Base-by-base conservation (phyloP, 2,113 vertebrate species). In the Periophthalmodon schlosseri region DNA sequence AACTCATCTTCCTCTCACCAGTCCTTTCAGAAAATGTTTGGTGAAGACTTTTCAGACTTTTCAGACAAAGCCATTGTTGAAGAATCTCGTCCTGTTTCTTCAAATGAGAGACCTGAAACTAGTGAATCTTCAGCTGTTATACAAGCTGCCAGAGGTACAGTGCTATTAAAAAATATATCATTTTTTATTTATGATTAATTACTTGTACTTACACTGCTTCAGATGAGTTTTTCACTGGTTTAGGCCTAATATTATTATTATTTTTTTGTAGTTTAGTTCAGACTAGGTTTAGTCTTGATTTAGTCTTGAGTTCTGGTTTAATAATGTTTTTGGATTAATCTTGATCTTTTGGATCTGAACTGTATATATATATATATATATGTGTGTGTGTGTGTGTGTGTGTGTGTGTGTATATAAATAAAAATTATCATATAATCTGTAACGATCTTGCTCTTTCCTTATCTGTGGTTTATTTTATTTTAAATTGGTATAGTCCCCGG, bases 111-210 rank as follows among this genome's bases (percentile, higher is more conserved):
- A 84, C 86, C 90, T 20, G 75, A 79, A 73, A 76, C 34, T 3
- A 39, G 75, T 75, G 88, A 90, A 84, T 89, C 93, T 23, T 79
- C 86, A 49, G 75, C 77, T 18, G 54, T 88, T 44, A 81, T 86
- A 81, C 72, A 79, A 44, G 87, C 93, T 72, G 82, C 92, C 85
- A 92, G 94, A 94, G 94, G 95, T 96, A 94, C 4, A 14, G 1
- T 14, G 1, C 28, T 4, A 5, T 67, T 24, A 15, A 14, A 20
- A 44, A n/a, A 23, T 46, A 21, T 46, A 13, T 11, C 12, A 23
- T 36, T 15, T 67, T 21, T 39, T 65, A 44, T 18, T 39, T 2
- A 39, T 65, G 21, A 44, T 57, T 28, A 15, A 15, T 15, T 15
- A 28, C 23, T 15, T 13, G 13, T 7, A 15, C 5, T 0, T 24